phyloP scores from a whole-genome alignment of 2,888 invertebrate species.

The Tanytarsus gracilentus region DNA sequence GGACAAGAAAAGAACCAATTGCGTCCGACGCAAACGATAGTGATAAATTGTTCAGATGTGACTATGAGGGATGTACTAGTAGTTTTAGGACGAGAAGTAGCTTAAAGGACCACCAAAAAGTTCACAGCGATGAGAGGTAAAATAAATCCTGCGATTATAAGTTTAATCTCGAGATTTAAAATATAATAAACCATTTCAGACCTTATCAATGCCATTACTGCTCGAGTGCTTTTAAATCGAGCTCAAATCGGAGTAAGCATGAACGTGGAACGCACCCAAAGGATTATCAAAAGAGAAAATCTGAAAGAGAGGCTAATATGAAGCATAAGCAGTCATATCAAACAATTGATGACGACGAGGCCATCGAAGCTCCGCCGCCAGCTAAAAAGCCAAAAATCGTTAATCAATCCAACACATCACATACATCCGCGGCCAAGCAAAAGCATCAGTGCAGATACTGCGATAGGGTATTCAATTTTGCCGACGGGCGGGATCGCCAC shows the following conservation, averaged over 20 bases:
- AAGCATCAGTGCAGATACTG: slow-evolving; percentile 16
- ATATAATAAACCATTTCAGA: background rate
- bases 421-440: background rate
- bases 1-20: background rate
- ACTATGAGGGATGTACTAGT: background rate
- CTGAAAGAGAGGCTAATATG: background rate
- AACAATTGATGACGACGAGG: background rate
- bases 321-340: background rate
- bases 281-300: slow-evolving; percentile 13
- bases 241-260: slow-evolving; percentile 15
- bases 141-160: too few species aligned
- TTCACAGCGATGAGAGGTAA: background rate
- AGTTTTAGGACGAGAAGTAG: slow-evolving; percentile 18
- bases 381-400: background rate
- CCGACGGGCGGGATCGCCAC: slow-evolving; percentile 1
- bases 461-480: background rate
- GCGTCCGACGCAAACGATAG: background rate
- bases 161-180: too few species aligned
- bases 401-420: background rate
- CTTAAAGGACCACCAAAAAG: slow-evolving; percentile 21
- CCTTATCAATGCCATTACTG: slow-evolving; percentile 7
- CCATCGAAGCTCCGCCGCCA: background rate
- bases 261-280: slow-evolving; percentile 2
- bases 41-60: background rate
- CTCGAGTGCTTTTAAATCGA: slow-evolving; percentile 19